Evolutionary conservation across 1,140 invertebrate genomes (phyloP).

Genomic region (Drosophila littoralis): DNA sequence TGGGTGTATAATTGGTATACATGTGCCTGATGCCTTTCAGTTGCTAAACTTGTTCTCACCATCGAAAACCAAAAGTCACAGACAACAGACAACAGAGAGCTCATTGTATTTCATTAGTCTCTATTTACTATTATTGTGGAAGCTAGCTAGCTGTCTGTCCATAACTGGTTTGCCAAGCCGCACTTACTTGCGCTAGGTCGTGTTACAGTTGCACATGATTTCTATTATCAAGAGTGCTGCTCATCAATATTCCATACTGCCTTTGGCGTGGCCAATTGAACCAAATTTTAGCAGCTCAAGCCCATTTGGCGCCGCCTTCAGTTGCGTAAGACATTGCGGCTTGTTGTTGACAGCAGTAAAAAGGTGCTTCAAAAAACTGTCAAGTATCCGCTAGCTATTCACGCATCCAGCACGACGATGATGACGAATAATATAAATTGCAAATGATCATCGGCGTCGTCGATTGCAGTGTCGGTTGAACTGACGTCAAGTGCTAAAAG

Average conservation of each 20-base stretch:
- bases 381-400: background rate
- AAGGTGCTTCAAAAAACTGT: constrained; percentile 4
- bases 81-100: constrained; percentile 7
- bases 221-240: no score
- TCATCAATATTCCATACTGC: background rate
- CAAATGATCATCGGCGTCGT: background rate
- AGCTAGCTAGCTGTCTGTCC: constrained; percentile 1
- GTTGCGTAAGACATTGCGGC: background rate
- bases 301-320: background rate
- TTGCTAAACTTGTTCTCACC: constrained; percentile 22
- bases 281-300: background rate
- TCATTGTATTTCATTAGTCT: constrained; percentile 22
- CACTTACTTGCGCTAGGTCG: constrained; percentile 5
- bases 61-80: constrained; percentile 3
- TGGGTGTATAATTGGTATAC: background rate
- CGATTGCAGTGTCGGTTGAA: background rate
- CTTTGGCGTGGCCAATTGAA: no score
- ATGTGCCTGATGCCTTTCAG: background rate
- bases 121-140: constrained; percentile 4
- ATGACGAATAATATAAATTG: background rate
- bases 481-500: constrained; percentile 20
- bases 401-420: background rate
- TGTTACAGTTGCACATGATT: constrained; percentile 15
- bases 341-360: background rate
- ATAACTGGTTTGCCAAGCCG: constrained; percentile 23